Percentiles rank a stretch among this genome's conserved stretches.
Evolutionary conservation across 2,888 invertebrate species (phyloP).

Genomic region (Scelioninae gen. 1): DNA sequence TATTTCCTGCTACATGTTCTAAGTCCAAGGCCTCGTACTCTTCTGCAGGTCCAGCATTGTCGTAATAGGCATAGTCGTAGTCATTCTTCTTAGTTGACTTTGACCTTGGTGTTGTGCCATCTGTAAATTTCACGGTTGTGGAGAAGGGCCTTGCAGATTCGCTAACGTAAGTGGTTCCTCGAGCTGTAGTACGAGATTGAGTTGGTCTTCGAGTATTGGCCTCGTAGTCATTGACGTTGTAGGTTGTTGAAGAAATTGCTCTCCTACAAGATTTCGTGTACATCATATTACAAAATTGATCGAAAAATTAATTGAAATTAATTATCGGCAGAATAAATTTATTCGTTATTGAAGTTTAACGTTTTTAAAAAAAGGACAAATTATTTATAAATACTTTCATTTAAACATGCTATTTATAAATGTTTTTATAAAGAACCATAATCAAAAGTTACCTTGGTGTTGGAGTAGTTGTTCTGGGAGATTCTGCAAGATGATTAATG

Average conservation of each 20-base stretch:
- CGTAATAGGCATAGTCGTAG: slow-evolving; percentile 95
- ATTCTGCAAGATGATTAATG: slow-evolving; percentile 82
- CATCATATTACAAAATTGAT: neutral
- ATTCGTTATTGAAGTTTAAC: no score
- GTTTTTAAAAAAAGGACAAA: no score
- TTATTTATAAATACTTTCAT: no score
- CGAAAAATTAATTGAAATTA: no score
- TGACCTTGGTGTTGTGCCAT: slow-evolving; percentile 80
- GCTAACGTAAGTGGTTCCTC: slow-evolving; percentile 81
- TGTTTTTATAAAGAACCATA: neutral
- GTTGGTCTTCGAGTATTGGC: slow-evolving; percentile 76
- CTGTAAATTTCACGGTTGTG: slow-evolving; percentile 78
- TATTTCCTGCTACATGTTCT: slow-evolving; percentile 81
- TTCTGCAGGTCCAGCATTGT: slow-evolving; percentile 86
- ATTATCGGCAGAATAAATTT: no score
- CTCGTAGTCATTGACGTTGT: slow-evolving; percentile 79
- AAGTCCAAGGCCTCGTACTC: slow-evolving; percentile 85
- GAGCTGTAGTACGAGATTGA: slow-evolving; percentile 79
- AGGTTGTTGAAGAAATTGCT: slow-evolving; percentile 77
- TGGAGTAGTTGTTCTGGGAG: slow-evolving; percentile 80
- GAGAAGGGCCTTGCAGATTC: slow-evolving; percentile 82
- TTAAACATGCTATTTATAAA: no score
- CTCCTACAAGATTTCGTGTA: slow-evolving; percentile 75
- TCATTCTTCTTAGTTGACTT: slow-evolving; percentile 86
- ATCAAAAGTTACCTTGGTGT: slow-evolving; percentile 76